These are phyloP conservation scores for Physocephala rufipes DNA, from an alignment of 2,888 invertebrate genomes.

Conservation along the genomic window DNA sequence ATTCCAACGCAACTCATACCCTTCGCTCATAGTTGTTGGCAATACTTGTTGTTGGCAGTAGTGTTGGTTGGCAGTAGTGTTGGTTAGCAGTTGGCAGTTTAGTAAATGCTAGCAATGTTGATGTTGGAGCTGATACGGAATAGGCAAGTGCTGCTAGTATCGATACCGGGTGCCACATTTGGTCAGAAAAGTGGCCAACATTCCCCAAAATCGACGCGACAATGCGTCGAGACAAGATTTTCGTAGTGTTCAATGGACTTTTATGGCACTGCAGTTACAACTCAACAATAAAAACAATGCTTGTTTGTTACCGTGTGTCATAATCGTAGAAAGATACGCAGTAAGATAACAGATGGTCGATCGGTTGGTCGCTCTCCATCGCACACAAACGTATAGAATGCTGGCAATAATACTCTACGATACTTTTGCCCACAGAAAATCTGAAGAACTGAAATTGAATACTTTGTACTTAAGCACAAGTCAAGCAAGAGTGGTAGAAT, in stretches of 20 bases:
- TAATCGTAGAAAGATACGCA: conserved; percentile 39
- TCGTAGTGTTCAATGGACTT: conserved; percentile 7
- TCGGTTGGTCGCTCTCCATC: background rate
- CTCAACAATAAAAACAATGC: too few species aligned
- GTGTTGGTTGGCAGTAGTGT: too few species aligned
- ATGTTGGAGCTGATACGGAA: too few species aligned
- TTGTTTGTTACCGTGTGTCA: conserved; percentile 48
- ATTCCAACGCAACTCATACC: too few species aligned
- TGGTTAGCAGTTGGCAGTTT: too few species aligned
- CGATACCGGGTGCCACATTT: conserved; percentile 7
- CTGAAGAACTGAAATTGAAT: conserved; percentile 22
- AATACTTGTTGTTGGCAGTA: too few species aligned
- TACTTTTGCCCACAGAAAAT: conserved; percentile 22
- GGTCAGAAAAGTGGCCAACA: conserved; percentile 30
- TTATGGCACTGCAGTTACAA: conserved; percentile 30
- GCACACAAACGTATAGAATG: background rate
- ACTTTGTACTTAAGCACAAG: conserved; percentile 17
- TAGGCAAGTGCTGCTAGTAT: too few species aligned
- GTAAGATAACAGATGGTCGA: conserved; percentile 46
- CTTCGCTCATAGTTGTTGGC: too few species aligned
- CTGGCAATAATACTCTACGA: conserved; percentile 24
- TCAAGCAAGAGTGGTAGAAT: conserved; percentile 18
- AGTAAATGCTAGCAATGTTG: too few species aligned
- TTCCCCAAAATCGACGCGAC: conserved; percentile 26
- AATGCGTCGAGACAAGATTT: conserved; percentile 28